Evolutionary conservation across 2,888 invertebrate genomes (phyloP), one percentile per base, ranked within the genome.

Genomic region (Isoperla grammatica): DNA sequence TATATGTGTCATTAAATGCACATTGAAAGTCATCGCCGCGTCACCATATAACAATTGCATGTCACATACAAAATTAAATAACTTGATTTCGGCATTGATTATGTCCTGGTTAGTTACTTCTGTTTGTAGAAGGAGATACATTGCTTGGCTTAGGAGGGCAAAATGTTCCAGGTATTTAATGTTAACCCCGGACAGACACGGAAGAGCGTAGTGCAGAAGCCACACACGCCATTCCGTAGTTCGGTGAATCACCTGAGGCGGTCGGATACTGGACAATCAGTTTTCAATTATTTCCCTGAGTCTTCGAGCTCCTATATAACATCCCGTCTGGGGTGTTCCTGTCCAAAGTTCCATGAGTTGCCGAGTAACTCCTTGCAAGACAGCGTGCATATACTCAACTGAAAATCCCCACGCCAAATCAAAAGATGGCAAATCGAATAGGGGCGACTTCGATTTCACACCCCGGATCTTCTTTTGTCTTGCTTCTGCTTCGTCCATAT

Each of bases 401-500:
- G 65, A 61, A 48, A 65, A 65, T 1, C 61, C 59, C 53, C 45
- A 62, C 39, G 61, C 45, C 48, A 45, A 17, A 45, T 65, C 60
- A 54, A 65, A 46, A 19, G 63, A 6, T 2, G 43, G 37, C 2
- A 61, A 39, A 6, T 11, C 23, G 13, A 8, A n/a, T 20, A 61
- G 61, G 0, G 53, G 39, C n/a, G 59, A 55, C 39, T 48, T 9
- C 20, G 56, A 60, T 40, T 63, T 63, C 2, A 63, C 58, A 2
- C 59, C 59, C 12, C 48, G 19, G 43, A 48, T 56, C 2, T 22
- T 17, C 6, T 37, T 8, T 12, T n/a, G 11, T 1, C 1, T 37
- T 1, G 12, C 20, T 13, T 39, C 20, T 1, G 5, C 54, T 58
- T 37, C 1, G 2, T 55, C 57, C 11, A 57, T 37, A 50, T 37